Conservation (phyloP, 2,888 invertebrate genomes). For the Allophyes oxyacanthae region DNA sequence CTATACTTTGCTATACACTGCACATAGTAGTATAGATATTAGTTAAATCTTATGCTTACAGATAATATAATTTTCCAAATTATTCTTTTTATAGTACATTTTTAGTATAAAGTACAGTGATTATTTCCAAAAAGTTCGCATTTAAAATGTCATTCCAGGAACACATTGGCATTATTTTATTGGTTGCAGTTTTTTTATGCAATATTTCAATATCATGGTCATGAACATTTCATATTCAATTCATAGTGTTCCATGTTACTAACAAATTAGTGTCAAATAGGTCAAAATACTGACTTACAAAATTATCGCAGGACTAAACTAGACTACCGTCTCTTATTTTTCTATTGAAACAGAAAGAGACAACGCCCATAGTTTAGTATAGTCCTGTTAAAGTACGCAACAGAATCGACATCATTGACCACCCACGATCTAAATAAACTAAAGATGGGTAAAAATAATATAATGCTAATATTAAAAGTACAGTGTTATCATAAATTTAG, state of each 20-base stretch:
- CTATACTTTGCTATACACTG: constrained; percentile 48
- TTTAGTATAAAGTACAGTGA: constrained; percentile 35
- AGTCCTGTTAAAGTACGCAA: no score
- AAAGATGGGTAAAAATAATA: no score
- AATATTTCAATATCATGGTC: constrained; percentile 47
- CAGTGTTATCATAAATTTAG: no score
- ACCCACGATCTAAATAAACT: no score
- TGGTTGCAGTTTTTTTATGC: constrained; percentile 47
- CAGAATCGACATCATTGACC: no score
- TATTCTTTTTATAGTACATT: constrained; percentile 37
- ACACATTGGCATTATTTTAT: constrained; percentile 44
- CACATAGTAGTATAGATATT: constrained; percentile 47
- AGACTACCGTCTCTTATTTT: no score
- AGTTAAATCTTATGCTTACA: constrained; percentile 50
- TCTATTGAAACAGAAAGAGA: no score
- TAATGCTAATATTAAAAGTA: no score
- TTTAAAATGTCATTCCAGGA: constrained; percentile 59
- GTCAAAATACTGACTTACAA: constrained; percentile 36
- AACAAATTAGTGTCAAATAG: constrained; percentile 29
- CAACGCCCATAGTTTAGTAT: no score
- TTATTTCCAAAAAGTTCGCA: constrained; percentile 50
- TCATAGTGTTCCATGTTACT: constrained; percentile 47
- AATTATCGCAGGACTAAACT: no score
- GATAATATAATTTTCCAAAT: constrained; percentile 29
- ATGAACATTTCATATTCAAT: constrained; percentile 30